These are phyloP conservation scores for Alectoris magna DNA, from an alignment of 2,797 vertebrate genomes.

Conservation along the genomic window DNA sequence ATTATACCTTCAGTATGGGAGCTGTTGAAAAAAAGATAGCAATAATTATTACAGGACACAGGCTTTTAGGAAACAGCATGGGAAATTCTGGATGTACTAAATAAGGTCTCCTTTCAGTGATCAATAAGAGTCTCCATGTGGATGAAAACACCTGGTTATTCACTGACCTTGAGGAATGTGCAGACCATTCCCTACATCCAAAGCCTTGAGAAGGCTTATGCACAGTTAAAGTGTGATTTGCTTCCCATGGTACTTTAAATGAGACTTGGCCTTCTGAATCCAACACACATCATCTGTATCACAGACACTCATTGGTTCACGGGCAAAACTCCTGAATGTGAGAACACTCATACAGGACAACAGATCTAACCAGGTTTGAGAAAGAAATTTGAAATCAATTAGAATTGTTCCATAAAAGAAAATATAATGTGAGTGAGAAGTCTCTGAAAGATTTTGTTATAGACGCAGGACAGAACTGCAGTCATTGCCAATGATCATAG, in stretches of 20 bases:
- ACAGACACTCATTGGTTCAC: neutral
- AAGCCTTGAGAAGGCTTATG: neutral
- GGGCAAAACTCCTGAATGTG: neutral
- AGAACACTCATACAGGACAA: neutral
- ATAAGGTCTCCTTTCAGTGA: neutral
- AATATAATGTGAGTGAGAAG: neutral
- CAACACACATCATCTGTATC: neutral
- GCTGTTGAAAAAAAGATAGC: accelerated
- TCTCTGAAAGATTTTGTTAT: neutral
- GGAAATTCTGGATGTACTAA: neutral
- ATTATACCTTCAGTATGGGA: neutral
- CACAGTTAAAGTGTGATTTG: neutral
- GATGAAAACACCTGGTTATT: neutral
- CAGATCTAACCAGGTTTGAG: neutral
- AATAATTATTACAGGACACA: neutral
- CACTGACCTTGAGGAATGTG: neutral
- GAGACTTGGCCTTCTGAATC: neutral
- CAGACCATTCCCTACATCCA: neutral
- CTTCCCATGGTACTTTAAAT: neutral
- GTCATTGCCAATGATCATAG: neutral
- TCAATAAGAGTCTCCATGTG: accelerated
- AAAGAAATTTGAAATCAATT: neutral
- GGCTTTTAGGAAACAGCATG: neutral
- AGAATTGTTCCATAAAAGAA: neutral
- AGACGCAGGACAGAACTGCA: neutral